Percentiles rank a stretch among this genome's conserved stretches.
These are phyloP conservation scores for Platyrinchus mystaceus DNA, from an alignment of 2,797 vertebrate species.

Conservation along the genomic window DNA sequence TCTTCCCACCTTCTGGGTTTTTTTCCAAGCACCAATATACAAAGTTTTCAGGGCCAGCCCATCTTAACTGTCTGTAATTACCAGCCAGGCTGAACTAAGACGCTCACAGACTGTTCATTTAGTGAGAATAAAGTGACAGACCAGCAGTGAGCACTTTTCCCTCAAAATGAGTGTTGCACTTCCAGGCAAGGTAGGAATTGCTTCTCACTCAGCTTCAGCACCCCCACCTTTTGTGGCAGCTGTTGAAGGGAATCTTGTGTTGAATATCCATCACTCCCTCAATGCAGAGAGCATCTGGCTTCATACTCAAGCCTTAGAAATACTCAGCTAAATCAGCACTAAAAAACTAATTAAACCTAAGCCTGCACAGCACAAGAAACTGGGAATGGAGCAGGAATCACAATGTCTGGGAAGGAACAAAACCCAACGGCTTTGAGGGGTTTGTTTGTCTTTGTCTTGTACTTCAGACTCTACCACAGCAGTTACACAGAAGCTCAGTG, in stretches of 20 bases:
- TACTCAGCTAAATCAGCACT: not conserved
- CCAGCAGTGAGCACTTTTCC: not conserved
- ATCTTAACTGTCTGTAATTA: not conserved
- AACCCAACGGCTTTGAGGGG: fast-evolving
- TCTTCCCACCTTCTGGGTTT: not conserved
- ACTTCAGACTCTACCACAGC: not conserved
- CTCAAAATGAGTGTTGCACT: not conserved
- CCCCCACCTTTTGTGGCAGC: not conserved
- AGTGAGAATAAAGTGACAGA: not conserved
- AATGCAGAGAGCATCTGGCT: not conserved
- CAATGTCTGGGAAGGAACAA: fast-evolving
- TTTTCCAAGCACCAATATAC: not conserved
- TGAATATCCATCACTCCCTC: not conserved
- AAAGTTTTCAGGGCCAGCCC: not conserved
- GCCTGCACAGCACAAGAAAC: not conserved
- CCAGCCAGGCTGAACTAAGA: not conserved
- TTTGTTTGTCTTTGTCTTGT: not conserved
- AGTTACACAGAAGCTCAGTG: fast-evolving
- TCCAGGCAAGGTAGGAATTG: not conserved
- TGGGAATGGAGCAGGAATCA: not conserved
- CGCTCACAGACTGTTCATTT: not conserved
- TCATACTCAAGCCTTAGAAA: not conserved
- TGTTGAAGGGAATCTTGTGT: not conserved
- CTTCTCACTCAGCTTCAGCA: not conserved
- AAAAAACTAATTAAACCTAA: not conserved